Conservation (phyloP, 2,797 vertebrate species). For the Onychomys torridus region DNA sequence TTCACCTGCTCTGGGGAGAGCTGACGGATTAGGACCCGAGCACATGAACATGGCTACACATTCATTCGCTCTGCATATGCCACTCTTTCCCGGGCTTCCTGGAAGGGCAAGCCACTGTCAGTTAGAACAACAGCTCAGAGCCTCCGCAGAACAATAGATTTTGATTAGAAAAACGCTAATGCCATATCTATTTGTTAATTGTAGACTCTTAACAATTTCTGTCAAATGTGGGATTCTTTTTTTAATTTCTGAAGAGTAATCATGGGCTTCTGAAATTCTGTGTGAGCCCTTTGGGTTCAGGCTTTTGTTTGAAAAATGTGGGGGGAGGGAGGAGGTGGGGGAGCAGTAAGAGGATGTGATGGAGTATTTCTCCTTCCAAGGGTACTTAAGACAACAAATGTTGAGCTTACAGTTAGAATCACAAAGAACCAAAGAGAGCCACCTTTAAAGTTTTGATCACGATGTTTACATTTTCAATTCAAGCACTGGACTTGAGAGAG, state of each 20-base stretch:
- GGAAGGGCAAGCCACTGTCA: conserved; percentile 69
- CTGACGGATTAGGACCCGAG: background rate
- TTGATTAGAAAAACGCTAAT: conserved; percentile 81
- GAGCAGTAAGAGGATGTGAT: background rate
- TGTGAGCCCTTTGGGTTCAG: conserved; percentile 14
- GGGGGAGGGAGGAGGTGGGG: background rate
- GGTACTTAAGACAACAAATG: conserved; percentile 72
- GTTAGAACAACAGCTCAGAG: conserved; percentile 64
- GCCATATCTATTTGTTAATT: conserved; percentile 80
- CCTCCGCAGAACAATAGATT: conserved; percentile 72
- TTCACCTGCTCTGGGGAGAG: background rate
- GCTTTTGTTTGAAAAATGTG: conserved; percentile 69
- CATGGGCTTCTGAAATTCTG: conserved; percentile 66
- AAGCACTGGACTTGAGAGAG: conserved; percentile 52
- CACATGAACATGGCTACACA: background rate
- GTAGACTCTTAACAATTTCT: conserved; percentile 79
- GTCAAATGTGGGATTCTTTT: conserved; percentile 74
- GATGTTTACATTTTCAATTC: conserved; percentile 66
- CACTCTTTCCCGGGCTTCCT: conserved; percentile 20
- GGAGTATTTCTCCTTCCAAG: conserved; percentile 63
- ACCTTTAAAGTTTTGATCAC: conserved; percentile 75
- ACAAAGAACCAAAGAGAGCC: conserved; percentile 66
- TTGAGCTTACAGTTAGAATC: conserved; percentile 70
- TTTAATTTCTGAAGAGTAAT: conserved; percentile 73
- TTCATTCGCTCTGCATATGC: background rate